Evolutionary conservation across 2,888 invertebrate genomes (phyloP).

Genomic region (Agrotis puta): DNA sequence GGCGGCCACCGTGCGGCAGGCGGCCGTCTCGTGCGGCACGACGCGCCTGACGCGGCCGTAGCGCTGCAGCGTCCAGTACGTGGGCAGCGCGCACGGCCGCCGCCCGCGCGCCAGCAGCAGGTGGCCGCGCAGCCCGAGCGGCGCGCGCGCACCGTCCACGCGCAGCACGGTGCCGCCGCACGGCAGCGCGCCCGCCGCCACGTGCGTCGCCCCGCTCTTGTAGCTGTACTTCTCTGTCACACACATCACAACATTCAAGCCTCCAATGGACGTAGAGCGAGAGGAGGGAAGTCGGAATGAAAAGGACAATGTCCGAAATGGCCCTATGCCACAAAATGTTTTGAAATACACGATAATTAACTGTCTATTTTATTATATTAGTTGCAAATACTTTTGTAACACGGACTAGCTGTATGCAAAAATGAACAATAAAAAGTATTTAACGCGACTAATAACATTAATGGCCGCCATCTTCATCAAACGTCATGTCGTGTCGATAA

Average conservation of each 20-base stretch:
- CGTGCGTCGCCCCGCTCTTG: not conserved
- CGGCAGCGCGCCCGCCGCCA: constrained; percentile 19
- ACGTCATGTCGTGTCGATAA: no score
- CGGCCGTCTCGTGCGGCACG: not conserved
- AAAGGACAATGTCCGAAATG: no score
- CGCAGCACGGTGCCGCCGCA: constrained; percentile 35
- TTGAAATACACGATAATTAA: no score
- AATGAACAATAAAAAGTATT: no score
- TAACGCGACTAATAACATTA: no score
- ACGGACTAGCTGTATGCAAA: no score
- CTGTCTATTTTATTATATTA: no score
- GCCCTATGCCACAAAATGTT: no score
- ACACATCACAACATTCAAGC: not conserved
- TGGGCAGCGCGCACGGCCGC: constrained; percentile 10
- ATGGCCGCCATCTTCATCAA: no score
- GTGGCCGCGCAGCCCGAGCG: constrained; percentile 10
- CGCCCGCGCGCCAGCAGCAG: fast-evolving
- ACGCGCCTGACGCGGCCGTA: not conserved
- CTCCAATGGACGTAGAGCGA: no score
- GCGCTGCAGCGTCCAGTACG: constrained; percentile 23
- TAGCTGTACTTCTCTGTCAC: constrained; percentile 18
- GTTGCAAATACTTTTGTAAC: no score
- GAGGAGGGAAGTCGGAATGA: no score
- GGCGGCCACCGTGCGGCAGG: not conserved
- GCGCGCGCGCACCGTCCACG: constrained; percentile 13